These are phyloP conservation scores for Parasteatoda tepidariorum DNA, from an alignment of 1,140 invertebrate species.

Conservation along the genomic window DNA sequence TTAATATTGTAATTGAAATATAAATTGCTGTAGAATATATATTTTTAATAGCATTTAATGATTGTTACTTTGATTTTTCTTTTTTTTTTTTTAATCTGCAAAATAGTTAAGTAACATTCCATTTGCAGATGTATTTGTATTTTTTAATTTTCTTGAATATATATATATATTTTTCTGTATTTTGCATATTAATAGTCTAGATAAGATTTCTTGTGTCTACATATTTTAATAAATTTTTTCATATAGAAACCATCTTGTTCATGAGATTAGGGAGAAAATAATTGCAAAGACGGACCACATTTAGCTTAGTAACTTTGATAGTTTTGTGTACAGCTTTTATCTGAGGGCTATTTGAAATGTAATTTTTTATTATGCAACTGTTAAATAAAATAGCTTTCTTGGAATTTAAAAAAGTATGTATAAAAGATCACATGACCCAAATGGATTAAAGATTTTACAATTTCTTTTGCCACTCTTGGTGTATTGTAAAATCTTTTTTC, in stretches of 20 bases:
- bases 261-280: constrained; percentile 5
- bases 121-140: constrained; percentile 59
- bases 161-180: constrained; percentile 58
- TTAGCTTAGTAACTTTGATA: constrained; percentile 53
- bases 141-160: constrained; percentile 57
- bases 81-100: constrained; percentile 59
- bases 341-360: constrained; percentile 6
- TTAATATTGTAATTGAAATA: constrained; percentile 12
- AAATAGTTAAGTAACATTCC: constrained; percentile 56
- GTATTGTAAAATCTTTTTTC: constrained; percentile 14
- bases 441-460: background rate
- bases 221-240: constrained; percentile 33
- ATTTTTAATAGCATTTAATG: constrained; percentile 53
- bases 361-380: constrained; percentile 38
- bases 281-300: constrained; percentile 22
- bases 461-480: constrained; percentile 27
- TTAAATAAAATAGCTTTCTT: constrained; percentile 25
- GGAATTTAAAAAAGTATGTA: constrained; percentile 14
- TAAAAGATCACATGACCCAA: background rate
- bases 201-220: constrained; percentile 13
- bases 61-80: too few relatives aligned
- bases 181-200: constrained; percentile 37
- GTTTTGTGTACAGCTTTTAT: constrained; percentile 60
- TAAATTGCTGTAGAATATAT: constrained; percentile 50
- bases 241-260: constrained; percentile 15